Evolutionary conservation across 2,888 invertebrate genomes (phyloP).

Genomic region (Cheilosia soror): DNA sequence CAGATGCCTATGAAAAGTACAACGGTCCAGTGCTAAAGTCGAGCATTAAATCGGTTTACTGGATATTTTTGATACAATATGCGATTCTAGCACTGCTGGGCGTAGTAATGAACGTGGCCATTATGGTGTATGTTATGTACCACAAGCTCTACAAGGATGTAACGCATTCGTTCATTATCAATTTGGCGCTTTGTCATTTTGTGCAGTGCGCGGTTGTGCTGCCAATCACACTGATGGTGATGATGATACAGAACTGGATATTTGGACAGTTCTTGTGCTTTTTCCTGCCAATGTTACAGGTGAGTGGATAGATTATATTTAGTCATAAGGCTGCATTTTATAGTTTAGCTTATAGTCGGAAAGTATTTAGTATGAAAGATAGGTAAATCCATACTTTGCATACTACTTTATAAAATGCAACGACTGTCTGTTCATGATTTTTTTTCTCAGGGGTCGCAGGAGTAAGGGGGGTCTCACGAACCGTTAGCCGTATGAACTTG

Average conservation of each 20-base stretch:
- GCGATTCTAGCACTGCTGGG: conserved; percentile 86
- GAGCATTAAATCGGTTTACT: conserved; percentile 86
- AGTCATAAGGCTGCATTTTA: too few relatives aligned
- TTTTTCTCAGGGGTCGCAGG: too few relatives aligned
- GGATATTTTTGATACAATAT: conserved; percentile 87
- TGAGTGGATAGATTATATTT: conserved; percentile 80
- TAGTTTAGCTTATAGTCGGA: too few relatives aligned
- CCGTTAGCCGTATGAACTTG: too few relatives aligned
- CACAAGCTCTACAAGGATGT: conserved; percentile 86
- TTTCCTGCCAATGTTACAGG: conserved; percentile 90
- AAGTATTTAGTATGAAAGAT: too few relatives aligned
- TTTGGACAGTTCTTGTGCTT: conserved; percentile 89
- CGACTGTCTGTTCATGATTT: too few relatives aligned
- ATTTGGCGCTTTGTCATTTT: conserved; percentile 87
- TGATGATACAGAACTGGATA: conserved; percentile 89
- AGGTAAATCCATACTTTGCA: too few relatives aligned
- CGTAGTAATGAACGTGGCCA: conserved; percentile 85
- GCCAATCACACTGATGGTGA: conserved; percentile 88
- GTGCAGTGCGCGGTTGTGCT: conserved; percentile 88
- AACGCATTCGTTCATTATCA: conserved; percentile 87
- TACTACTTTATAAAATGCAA: too few relatives aligned
- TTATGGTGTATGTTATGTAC: conserved; percentile 85
- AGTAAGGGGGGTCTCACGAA: too few relatives aligned
- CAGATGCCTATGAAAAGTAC: conserved; percentile 83
- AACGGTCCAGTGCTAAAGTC: conserved; percentile 86